Evolutionary conservation across 2,113 vertebrate genomes (phyloP).

Genomic region (Gallinago undulata): DNA sequence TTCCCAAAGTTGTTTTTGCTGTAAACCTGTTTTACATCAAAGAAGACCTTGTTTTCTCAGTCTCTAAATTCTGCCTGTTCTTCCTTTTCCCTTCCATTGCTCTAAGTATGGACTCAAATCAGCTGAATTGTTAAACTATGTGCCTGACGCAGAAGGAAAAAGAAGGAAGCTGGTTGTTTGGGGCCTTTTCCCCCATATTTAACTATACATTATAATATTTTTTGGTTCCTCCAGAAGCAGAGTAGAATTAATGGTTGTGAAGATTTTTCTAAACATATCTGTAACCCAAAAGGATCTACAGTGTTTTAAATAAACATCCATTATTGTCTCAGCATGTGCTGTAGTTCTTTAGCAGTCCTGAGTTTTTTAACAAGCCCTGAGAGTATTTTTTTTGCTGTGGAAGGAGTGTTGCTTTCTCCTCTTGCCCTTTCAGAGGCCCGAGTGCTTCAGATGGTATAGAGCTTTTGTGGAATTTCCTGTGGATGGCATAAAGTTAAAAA

Average conservation of each 20-base stretch:
- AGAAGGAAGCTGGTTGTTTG: background rate
- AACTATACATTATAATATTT: background rate
- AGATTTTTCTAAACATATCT: background rate
- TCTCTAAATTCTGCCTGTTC: background rate
- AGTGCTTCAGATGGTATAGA: background rate
- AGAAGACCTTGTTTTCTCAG: background rate
- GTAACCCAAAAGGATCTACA: background rate
- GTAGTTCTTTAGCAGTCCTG: background rate
- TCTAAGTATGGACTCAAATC: background rate
- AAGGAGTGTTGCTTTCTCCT: background rate
- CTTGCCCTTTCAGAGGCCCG: background rate
- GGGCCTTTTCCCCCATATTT: rapidly evolving
- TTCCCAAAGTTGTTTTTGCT: background rate
- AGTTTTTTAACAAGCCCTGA: background rate
- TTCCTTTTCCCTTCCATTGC: background rate
- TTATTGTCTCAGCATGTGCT: background rate
- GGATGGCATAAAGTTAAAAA: background rate
- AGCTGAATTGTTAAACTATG: background rate
- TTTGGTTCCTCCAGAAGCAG: background rate
- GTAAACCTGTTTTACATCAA: background rate
- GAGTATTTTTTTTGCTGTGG: background rate
- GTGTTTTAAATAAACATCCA: background rate
- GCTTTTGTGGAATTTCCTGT: background rate
- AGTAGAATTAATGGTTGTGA: background rate
- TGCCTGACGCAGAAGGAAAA: background rate